Evolutionary conservation across 35 echinoderm and acorn worm species (phyloP), one percentile per base, ranked within the genome.

Genomic region (Patiria miniata): DNA sequence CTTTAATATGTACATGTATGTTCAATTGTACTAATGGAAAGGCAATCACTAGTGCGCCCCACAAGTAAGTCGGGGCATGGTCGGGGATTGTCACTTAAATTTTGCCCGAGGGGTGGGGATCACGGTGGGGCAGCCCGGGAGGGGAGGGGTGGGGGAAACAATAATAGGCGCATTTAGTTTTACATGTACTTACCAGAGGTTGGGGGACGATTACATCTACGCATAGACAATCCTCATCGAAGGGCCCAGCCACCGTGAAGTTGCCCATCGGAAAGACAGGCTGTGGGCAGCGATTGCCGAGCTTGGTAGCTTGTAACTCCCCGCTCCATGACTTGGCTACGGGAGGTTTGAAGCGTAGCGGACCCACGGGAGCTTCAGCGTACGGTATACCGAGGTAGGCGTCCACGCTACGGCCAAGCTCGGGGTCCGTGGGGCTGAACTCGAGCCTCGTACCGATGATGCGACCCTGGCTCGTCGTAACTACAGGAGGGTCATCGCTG

Each of bases 311-410:
- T n/a, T 21, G n/a, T 2, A 42, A 8, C 51, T 80, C 78, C 39
- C 39, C 78, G 22, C 23, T 44, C 84, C 84, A 86, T 51, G 40
- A 33, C 69, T 91, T 91, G 8, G 89, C 61, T 1, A 85, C 57
- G n/a, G 89, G 89, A 14, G 89, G 82, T 40, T 79, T 91, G 36
- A 91, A 91, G 32, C 89, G 61, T 0, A 91, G 81, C 36, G 81
- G 33, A 26, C 81, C 89, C 17, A 91, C 89, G 17, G 82, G 88
- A 52, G 88, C 36, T 61, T 90, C 80, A 39, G 80, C 88, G 88
- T 90, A 90, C 5, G 88, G 88, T 36, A 91, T 91, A 12, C 89
- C 82, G 33, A 73, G 81, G 51, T 53, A 91, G 23, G 56, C 81
- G 36, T 91, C 89, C 21, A 91, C 60, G 10, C 51, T 83, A 14